Evolutionary conservation across 2,113 vertebrate genomes (phyloP).

Genomic region (Silurus meridionalis): DNA sequence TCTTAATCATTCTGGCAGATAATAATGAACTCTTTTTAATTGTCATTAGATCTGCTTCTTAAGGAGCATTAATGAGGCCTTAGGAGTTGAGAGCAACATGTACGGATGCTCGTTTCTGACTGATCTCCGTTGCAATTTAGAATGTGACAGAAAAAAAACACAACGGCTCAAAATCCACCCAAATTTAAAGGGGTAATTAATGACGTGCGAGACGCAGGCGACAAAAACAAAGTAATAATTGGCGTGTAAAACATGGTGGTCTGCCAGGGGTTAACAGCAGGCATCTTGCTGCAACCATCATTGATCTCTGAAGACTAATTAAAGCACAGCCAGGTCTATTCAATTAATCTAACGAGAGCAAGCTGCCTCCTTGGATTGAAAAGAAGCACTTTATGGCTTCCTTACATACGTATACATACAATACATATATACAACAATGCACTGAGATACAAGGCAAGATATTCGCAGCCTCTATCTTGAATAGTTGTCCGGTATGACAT

Average conservation of each 20-base stretch:
- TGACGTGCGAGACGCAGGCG: neutral
- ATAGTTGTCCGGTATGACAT: constrained; percentile 8
- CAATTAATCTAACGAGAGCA: constrained; percentile 71
- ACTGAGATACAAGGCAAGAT: constrained; percentile 11
- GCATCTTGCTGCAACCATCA: constrained; percentile 59
- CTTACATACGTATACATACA: constrained; percentile 8
- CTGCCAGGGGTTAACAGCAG: constrained; percentile 60
- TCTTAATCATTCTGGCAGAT: constrained; percentile 58
- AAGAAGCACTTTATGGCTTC: constrained; percentile 47
- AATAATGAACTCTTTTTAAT: constrained; percentile 63
- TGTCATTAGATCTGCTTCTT: constrained; percentile 53
- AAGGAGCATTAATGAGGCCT: constrained; percentile 49
- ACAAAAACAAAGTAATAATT: constrained; percentile 5
- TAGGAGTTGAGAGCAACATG: constrained; percentile 36
- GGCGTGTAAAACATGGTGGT: constrained; percentile 31
- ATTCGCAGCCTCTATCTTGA: constrained; percentile 18
- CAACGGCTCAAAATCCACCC: neutral
- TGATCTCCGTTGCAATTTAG: constrained; percentile 27
- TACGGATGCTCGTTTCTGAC: constrained; percentile 14
- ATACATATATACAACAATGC: constrained; percentile 15
- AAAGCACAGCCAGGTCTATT: constrained; percentile 69
- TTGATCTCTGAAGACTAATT: constrained; percentile 75
- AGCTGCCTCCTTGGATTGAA: constrained; percentile 47
- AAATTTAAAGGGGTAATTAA: constrained; percentile 22
- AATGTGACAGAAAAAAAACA: neutral